A percentile compares a stretch with the other conserved stretches of the same genome.
These are phyloP conservation scores for Australoheros scitulus DNA, from an alignment of 2,113 vertebrate species.

Conservation along the genomic window DNA sequence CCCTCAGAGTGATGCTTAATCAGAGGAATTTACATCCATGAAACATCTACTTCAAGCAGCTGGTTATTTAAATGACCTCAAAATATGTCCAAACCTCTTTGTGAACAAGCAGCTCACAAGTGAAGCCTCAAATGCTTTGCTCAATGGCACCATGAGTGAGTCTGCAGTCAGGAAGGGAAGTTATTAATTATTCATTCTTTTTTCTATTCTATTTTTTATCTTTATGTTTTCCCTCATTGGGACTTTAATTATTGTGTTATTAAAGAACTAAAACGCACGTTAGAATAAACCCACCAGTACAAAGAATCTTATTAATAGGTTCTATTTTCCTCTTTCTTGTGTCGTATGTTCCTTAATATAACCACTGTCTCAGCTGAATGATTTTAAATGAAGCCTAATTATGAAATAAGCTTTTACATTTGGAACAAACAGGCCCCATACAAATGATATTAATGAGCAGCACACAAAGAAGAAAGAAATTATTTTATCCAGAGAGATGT, in stretches of 20 bases:
- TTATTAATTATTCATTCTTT: neutral
- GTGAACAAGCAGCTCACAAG: neutral
- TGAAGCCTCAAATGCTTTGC: neutral
- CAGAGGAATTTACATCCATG: neutral
- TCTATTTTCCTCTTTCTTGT: neutral
- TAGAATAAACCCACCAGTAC: neutral
- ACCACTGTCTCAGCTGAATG: rapidly evolving
- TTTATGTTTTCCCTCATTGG: neutral
- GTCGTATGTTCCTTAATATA: neutral
- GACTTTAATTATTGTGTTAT: neutral
- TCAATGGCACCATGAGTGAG: neutral
- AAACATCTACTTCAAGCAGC: neutral
- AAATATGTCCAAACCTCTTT: neutral
- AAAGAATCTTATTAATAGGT: neutral
- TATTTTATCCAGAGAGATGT: neutral
- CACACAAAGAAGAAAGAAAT: rapidly evolving
- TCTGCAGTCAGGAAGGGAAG: neutral
- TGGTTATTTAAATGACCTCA: neutral
- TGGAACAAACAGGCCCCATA: neutral
- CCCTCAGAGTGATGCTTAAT: neutral
- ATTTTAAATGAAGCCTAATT: neutral
- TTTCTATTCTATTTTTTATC: neutral
- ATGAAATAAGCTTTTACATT: neutral
- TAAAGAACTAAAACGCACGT: neutral
- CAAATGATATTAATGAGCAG: neutral